These are phyloP conservation scores for Sebastiscus albofasciatus DNA, from an alignment of 2,797 vertebrate genomes.

Conservation along the genomic window DNA sequence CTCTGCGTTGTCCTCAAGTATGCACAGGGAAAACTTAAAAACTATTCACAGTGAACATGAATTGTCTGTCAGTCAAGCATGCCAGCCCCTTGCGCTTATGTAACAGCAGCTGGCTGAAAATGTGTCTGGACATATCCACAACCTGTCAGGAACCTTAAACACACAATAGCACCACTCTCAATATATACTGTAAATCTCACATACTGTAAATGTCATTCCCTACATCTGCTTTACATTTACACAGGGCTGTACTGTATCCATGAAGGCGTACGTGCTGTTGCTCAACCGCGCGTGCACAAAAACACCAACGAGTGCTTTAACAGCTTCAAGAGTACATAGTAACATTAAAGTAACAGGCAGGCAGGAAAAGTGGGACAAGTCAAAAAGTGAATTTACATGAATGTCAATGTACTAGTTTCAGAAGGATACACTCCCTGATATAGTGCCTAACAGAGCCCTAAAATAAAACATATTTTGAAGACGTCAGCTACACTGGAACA, in stretches of 20 bases:
- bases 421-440: background rate
- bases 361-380: background rate
- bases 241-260: slow-evolving; percentile 1
- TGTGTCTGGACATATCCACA: slow-evolving; percentile 75
- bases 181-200: slow-evolving; percentile 17
- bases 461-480: background rate
- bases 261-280: slow-evolving; percentile 10
- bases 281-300: background rate
- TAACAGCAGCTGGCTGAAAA: slow-evolving; percentile 74
- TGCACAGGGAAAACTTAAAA: slow-evolving; percentile 18
- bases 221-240: slow-evolving; percentile 68
- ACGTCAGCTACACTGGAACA: background rate
- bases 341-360: background rate
- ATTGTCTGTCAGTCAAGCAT: slow-evolving; percentile 43
- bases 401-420: background rate
- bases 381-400: background rate
- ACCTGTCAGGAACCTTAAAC: slow-evolving; percentile 44
- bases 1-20: background rate
- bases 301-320: background rate
- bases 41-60: slow-evolving; percentile 49
- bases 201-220: slow-evolving; percentile 34
- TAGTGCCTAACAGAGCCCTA: background rate
- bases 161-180: slow-evolving; percentile 33
- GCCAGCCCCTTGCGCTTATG: slow-evolving; percentile 46
- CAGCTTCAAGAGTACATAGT: background rate